These are phyloP conservation scores for Zalophus californianus DNA, from an alignment of 2,797 vertebrate species.

Conservation along the genomic window DNA sequence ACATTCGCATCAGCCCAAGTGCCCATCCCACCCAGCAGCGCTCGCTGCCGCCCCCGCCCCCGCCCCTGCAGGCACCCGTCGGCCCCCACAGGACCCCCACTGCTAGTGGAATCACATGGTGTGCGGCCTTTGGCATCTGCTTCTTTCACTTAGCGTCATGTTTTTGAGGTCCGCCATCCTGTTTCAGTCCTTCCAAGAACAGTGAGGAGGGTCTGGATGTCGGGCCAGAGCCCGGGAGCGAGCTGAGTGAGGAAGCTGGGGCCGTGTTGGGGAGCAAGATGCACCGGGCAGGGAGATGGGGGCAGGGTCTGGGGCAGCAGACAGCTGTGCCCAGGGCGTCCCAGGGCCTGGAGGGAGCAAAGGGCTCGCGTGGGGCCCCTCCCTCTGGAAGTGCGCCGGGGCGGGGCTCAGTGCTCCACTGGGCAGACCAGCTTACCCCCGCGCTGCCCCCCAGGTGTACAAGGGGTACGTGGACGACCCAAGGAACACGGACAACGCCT, in stretches of 20 bases:
- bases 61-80: neutral
- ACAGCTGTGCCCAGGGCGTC: neutral
- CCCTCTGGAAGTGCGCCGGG: neutral
- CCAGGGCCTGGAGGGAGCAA: fast-evolving
- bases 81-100: fast-evolving
- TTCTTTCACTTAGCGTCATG: neutral
- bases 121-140: fast-evolving
- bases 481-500: slow-evolving; percentile 96
- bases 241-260: neutral
- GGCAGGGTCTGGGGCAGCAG: fast-evolving
- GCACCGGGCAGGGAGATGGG: neutral
- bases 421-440: fast-evolving
- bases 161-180: fast-evolving
- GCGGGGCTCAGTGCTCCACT: fast-evolving
- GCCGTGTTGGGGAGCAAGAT: fast-evolving
- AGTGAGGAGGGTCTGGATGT: neutral
- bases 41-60: fast-evolving
- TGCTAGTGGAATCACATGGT: fast-evolving
- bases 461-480: slow-evolving; percentile 94
- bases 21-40: fast-evolving
- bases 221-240: neutral
- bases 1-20: neutral
- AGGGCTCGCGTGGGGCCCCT: fast-evolving
- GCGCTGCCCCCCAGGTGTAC: slow-evolving; percentile 89
- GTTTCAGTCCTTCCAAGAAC: neutral